Base-by-base conservation (phyloP, 2,888 invertebrate genomes). In the Xestobium rufovillosum region DNA sequence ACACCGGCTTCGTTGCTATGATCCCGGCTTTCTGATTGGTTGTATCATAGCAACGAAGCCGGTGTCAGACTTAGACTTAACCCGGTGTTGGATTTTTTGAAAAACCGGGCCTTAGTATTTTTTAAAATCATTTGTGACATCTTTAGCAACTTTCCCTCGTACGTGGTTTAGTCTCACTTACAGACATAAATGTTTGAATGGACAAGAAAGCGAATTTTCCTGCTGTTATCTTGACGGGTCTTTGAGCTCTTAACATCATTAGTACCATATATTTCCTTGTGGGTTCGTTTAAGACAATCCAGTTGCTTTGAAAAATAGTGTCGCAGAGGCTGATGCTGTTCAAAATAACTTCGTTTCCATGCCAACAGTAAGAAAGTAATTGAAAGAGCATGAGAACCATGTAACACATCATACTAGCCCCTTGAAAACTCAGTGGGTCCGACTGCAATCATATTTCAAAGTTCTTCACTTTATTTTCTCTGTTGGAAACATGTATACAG, bases 181-280 rank as follows among this genome's bases (percentile, higher is more conserved):
- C 36, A 12, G 36, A 11, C 36, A 37, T 40, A 17, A 33, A 36
- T 12, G 40, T 36, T 11, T 40, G 27, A n/a, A 40, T 17, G 11
- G 39, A 39, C 8, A 39, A 16, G 4, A 35, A 10, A 9, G 35
- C 29, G 14, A 39, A 39, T 14, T 34, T 34, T 12, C 39, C 39
- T n/a, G 33, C 8, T 14, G 30, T 34, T 19, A 29, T 23, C 42
- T 35, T 23, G 35, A 16, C 15, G 41, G 34, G 3, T 42, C 31
- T 25, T 36, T 39, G 39, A n/a, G 29, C 29, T 14, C 35, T 14
- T 34, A 39, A 35, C 39, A 39, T 39, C 4, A 35, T 31, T 4
- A 39, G 16, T 4, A 35, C 26, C 3, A 39, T 13, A 11, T 19
- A 14, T 12, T 31, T 30, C 26, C 35, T 39, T 3, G 13, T 10